A percentile compares a stretch with the other conserved stretches of the same genome.
Evolutionary conservation across 2,113 vertebrate species (phyloP).

Genomic region (Centropus unirufus): DNA sequence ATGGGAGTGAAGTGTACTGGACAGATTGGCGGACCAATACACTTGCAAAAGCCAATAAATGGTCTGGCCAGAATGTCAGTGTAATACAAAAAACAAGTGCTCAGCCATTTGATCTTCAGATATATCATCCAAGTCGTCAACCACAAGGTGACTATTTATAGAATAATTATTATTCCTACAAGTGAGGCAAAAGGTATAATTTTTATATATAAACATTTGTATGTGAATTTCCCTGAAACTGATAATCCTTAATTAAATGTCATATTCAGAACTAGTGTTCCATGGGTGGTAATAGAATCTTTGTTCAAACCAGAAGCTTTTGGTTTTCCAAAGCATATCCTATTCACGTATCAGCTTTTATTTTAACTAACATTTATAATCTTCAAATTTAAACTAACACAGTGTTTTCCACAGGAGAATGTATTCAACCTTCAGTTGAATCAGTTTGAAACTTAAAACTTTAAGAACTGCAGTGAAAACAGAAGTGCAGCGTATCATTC

Average conservation of each 20-base stretch:
- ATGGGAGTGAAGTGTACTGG: slow-evolving; percentile 96
- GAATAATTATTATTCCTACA: neutral
- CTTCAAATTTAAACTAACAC: neutral
- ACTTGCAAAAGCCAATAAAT: slow-evolving; percentile 95
- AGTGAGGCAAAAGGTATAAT: fast-evolving
- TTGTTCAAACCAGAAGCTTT: neutral
- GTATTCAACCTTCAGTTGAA: neutral
- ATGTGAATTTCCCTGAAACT: neutral
- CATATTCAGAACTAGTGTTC: neutral
- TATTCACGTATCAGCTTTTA: neutral
- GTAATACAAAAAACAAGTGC: slow-evolving; percentile 99
- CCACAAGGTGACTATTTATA: slow-evolving; percentile 84
- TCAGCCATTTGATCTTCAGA: slow-evolving; percentile 97
- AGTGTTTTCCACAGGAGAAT: neutral
- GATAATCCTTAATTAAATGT: neutral
- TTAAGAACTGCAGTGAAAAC: neutral
- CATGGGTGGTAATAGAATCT: neutral
- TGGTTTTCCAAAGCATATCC: neutral
- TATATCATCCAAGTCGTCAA: slow-evolving; percentile 97
- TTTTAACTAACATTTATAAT: neutral
- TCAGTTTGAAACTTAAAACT: neutral
- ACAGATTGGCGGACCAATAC: slow-evolving; percentile 99
- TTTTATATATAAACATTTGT: neutral
- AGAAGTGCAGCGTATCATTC: neutral
- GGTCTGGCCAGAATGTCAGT: slow-evolving; percentile 95